Evolutionary conservation across 2,113 vertebrate species (phyloP).

Genomic region (Clarias macrocephalus): DNA sequence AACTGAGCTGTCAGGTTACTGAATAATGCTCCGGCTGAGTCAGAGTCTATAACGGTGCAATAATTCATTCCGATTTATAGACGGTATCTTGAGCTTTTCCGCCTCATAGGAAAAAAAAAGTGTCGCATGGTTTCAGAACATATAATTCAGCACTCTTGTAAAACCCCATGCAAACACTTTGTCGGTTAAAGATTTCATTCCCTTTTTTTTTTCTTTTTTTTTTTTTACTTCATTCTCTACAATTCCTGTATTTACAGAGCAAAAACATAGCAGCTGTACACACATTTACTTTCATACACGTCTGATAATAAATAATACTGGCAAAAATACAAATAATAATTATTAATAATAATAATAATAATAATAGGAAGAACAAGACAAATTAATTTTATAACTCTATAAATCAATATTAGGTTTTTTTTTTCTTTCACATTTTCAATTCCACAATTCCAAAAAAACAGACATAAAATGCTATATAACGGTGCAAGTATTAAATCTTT

Average conservation of each 20-base stretch:
- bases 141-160: constrained; percentile 11
- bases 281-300: background rate
- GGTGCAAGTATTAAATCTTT: constrained; percentile 7
- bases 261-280: background rate
- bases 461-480: background rate
- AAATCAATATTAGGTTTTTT: background rate
- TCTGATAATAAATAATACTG: constrained; percentile 11
- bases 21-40: background rate
- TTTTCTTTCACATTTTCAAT: background rate
- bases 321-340: background rate
- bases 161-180: constrained; percentile 31
- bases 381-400: background rate
- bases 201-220: background rate
- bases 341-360: background rate
- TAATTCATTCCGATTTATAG: background rate
- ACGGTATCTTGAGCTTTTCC: background rate
- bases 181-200: constrained; percentile 9
- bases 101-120: background rate
- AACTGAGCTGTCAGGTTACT: constrained; percentile 10
- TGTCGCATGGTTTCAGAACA: background rate
- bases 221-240: background rate
- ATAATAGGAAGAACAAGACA: background rate
- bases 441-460: background rate
- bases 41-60: background rate
- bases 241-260: constrained; percentile 37